Evolutionary conservation across 2,113 vertebrate genomes (phyloP), one percentile per base, ranked within the genome.

Genomic region (Sigmodon hispidus): DNA sequence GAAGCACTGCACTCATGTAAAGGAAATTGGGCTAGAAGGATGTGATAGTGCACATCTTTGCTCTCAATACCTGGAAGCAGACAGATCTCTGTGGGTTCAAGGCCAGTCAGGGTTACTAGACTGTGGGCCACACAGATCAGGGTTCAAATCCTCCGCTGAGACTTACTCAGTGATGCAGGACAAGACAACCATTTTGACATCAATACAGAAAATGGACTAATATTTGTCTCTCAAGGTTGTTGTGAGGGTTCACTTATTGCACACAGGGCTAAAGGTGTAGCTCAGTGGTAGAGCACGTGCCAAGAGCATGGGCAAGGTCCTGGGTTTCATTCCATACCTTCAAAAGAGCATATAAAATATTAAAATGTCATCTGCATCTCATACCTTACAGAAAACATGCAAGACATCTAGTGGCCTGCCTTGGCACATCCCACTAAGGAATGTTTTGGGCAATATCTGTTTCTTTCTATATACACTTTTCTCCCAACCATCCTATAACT

Each of bases 121-220:
- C 76, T 91, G 22, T 7, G 83, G 77, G 43, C 89, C 79, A 70
- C 6, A 45, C 3, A 21, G n/a, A 73, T 21, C 43, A 31, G 24
- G 52, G 40, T 81, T 85, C n/a, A 80, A 80, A 75, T 69, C 85
- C 40, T 94, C 45, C 9, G n/a, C 1, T 36, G 22, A 75, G 10
- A 87, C 48, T 89, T 89, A 65, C 29, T 73, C 43, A 52, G 0
- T 43, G 40, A 55, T 31, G 4, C 26, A 26, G 40, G 40, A n/a
- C 61, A 81, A 83, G 34, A 50, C 85, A 85, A 40, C 69, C 85
- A 57, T 57, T 87, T 76, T 94, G 45, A 87, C 34, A n/a, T 85
- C 81, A 70, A 19, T 15, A 43, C 86, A 26, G 81, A 63, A 73
- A 94, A 83, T n/a, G 55, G 81, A 34, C 24, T 83, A 26, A 40